Conservation (phyloP, 2,113 vertebrate genomes). For the Capreolus pygargus region DNA sequence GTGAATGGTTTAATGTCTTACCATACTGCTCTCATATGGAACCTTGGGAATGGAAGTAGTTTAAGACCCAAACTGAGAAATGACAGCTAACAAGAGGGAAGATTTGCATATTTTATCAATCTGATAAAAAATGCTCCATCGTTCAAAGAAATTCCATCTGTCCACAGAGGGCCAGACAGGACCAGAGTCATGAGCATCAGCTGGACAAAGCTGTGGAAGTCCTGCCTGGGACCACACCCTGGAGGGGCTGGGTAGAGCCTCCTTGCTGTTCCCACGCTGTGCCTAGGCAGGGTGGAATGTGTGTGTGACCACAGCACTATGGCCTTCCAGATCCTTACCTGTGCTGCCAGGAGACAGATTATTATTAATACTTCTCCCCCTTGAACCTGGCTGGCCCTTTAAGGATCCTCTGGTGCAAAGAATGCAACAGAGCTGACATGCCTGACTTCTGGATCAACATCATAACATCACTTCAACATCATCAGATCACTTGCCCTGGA, state of each 20-base stretch:
- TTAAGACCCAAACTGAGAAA: neutral
- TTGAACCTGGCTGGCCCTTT: neutral
- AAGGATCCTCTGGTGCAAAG: neutral
- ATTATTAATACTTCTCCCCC: neutral
- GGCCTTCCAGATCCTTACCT: neutral
- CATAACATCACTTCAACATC: too few relatives aligned
- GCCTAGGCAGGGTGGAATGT: neutral
- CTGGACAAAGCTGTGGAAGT: neutral
- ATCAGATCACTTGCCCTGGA: neutral
- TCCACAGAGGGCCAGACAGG: neutral
- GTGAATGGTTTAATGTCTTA: neutral
- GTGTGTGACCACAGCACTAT: neutral
- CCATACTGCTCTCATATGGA: neutral
- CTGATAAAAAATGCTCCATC: neutral
- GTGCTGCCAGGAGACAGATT: neutral
- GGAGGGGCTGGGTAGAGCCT: accelerated
- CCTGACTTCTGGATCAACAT: neutral
- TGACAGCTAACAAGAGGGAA: neutral
- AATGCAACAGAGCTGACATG: neutral
- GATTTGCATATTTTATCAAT: neutral
- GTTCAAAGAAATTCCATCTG: neutral
- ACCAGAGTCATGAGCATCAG: neutral
- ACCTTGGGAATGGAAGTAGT: neutral
- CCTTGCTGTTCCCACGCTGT: neutral
- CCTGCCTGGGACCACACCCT: neutral